Evolutionary conservation across 2,888 invertebrate species (phyloP).

Genomic region (Bellardia pandia): DNA sequence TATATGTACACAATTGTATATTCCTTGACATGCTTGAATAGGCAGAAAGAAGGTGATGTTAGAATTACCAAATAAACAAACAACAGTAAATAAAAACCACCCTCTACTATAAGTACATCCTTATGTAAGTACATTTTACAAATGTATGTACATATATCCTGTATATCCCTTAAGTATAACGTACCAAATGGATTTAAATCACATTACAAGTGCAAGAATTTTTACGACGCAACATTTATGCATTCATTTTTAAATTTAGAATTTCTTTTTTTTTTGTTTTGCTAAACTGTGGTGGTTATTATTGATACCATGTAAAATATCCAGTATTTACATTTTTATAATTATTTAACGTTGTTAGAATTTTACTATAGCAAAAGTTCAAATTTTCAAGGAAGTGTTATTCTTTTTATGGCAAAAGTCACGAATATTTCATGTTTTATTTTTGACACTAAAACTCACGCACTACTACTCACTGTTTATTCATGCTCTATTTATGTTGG

Average conservation of each 20-base stretch:
- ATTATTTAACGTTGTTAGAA: neutral
- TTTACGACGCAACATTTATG: neutral
- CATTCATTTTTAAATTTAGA: neutral
- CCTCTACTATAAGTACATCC: conserved; percentile 24
- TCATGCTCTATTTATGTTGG: conserved; percentile 19
- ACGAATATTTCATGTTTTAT: conserved; percentile 38
- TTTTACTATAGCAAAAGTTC: conserved; percentile 60
- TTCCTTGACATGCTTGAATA: conserved; percentile 28
- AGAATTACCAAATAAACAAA: conserved; percentile 41
- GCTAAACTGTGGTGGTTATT: neutral
- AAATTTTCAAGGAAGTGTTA: conserved; percentile 47
- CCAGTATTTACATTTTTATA: neutral
- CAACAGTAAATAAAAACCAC: conserved; percentile 42
- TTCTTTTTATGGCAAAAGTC: conserved; percentile 32
- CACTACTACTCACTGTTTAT: neutral
- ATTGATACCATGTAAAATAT: neutral
- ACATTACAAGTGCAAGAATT: conserved; percentile 37
- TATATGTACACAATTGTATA: too few relatives aligned
- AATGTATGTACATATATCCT: conserved; percentile 20
- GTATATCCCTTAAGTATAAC: neutral
- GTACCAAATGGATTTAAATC: conserved; percentile 28
- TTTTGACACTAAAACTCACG: conserved; percentile 33
- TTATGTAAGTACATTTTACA: neutral
- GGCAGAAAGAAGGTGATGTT: conserved; percentile 43
- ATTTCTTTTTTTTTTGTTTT: neutral